Base-by-base conservation (phyloP, 2,888 invertebrate species). In the Syrphus vitripennis region DNA sequence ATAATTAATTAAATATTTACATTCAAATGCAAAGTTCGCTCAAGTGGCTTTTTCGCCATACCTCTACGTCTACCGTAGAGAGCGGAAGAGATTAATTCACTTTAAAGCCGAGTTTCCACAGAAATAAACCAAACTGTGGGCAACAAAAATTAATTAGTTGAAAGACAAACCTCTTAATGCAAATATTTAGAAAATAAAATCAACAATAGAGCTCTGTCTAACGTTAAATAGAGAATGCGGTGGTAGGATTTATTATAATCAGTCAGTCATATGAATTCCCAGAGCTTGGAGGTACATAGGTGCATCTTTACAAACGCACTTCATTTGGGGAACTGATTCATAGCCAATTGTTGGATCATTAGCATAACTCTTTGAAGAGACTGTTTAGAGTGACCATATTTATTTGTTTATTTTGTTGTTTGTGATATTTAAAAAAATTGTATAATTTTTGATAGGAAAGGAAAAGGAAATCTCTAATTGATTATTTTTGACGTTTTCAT, bases 1-100 rank as follows among this genome's bases (percentile, higher is more conserved):
- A 61, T 45, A 63, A 50, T 67, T 50, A 34, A 24, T 24, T 67
- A 24, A 34, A 21, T 67, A 50, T 50, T 67, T 50, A 50, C 50
- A 67, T 67, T 67, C 34, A 26, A 50, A 50, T 67, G 31, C 31
- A 10, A 9, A 5, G 12, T n/a, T 19, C 12, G 19, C 5, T 65
- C 61, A 55, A 55, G 19, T 9, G 40, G 40, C 21, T 48, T 75
- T 42, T 53, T 19, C 37, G n/a, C 61, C 10, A 55, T 59, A 14
- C 4, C 16, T 37, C 9, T n/a, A n/a, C n/a, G n/a, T 6, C 4
- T 24, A 24, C 24, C 61, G 16, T 45, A 21, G 10, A 31, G 10
- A 65, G 65, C 79, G 78, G 78, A 78, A 78, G 78, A 71, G 31
- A 78, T 65, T 48, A 65, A 65, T 57, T 72, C 50, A 21, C 19